A percentile compares a stretch with the other conserved stretches of the same genome.
Evolutionary conservation across 2,888 invertebrate genomes (phyloP).

Genomic region (Drosophila mimica): DNA sequence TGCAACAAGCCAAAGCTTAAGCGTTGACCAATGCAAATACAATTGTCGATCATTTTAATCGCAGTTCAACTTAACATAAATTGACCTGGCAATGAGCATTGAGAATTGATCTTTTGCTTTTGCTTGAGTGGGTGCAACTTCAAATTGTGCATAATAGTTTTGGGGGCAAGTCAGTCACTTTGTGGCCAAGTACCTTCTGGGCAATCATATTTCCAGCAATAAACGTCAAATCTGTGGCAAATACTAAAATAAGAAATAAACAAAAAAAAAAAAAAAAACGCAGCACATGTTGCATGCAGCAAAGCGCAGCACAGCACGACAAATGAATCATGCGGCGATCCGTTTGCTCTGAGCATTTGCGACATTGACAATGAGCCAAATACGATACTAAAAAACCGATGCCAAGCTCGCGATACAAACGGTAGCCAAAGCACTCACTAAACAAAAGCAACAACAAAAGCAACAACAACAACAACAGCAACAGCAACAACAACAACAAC

Average conservation of each 20-base stretch:
- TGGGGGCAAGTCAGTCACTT: conserved; percentile 4
- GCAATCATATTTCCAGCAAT: conserved; percentile 51
- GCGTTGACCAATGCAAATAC: conserved; percentile 63
- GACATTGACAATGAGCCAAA: conserved; percentile 80
- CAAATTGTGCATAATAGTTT: conserved; percentile 47
- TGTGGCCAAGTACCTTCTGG: conserved; percentile 33
- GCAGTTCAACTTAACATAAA: conserved; percentile 58
- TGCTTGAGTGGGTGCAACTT: conserved; percentile 56
- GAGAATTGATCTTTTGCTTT: background rate
- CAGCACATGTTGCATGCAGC: conserved; percentile 28
- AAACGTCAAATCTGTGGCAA: conserved; percentile 32
- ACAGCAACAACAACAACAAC: conserved; percentile 29
- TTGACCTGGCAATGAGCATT: conserved; percentile 44
- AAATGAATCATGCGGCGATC: conserved; percentile 75
- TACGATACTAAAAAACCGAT: conserved; percentile 57
- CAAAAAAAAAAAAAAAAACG: background rate
- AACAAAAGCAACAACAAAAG: conserved; percentile 33
- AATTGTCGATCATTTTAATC: conserved; percentile 57
- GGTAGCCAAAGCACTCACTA: conserved; percentile 64
- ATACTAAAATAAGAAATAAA: conserved; percentile 4
- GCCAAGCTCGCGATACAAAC: conserved; percentile 62
- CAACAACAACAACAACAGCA: background rate
- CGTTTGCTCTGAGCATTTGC: conserved; percentile 26
- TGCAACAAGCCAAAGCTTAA: conserved; percentile 59
- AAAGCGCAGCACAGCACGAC: conserved; percentile 61